These are phyloP conservation scores for Apocrypta bakeri DNA, from an alignment of 1,140 invertebrate genomes.

Conservation along the genomic window DNA sequence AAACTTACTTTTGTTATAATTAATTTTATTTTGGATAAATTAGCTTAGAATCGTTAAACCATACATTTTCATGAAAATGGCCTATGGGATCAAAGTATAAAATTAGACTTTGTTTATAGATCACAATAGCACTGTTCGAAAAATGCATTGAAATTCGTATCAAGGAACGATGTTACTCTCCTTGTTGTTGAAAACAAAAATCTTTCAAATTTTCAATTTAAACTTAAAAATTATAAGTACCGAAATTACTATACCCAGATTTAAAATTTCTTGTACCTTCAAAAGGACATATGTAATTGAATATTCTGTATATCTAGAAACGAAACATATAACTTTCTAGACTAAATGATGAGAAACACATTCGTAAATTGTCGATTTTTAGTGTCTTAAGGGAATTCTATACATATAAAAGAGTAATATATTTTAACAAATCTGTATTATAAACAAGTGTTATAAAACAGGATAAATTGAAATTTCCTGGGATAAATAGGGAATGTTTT, in stretches of 20 bases:
- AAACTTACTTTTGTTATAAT: too few species aligned
- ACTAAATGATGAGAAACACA: slow-evolving; percentile 39
- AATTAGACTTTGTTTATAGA: not conserved
- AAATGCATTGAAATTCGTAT: too few species aligned
- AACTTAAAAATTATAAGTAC: slow-evolving; percentile 1
- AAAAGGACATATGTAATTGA: slow-evolving; percentile 41
- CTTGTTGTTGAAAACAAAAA: not conserved
- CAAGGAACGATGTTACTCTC: not conserved
- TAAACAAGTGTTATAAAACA: slow-evolving; percentile 47
- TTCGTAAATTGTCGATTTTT: slow-evolving; percentile 52
- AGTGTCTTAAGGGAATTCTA: slow-evolving; percentile 53
- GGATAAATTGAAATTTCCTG: slow-evolving; percentile 45
- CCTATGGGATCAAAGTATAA: too few species aligned
- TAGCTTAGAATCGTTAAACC: too few species aligned
- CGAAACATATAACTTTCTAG: slow-evolving; percentile 38
- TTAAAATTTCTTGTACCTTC: slow-evolving; percentile 36
- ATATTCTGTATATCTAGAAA: slow-evolving; percentile 43
- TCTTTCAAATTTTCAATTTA: not conserved
- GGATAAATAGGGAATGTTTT: slow-evolving; percentile 39
- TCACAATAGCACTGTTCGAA: not conserved
- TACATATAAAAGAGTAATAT: slow-evolving; percentile 52
- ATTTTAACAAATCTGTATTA: slow-evolving; percentile 53
- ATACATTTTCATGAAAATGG: too few species aligned
- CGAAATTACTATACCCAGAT: slow-evolving; percentile 46
- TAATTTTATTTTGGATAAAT: too few species aligned